phyloP scores from a whole-genome alignment of 1,140 invertebrate genomes.

The Brachionus manjavacas region DNA sequence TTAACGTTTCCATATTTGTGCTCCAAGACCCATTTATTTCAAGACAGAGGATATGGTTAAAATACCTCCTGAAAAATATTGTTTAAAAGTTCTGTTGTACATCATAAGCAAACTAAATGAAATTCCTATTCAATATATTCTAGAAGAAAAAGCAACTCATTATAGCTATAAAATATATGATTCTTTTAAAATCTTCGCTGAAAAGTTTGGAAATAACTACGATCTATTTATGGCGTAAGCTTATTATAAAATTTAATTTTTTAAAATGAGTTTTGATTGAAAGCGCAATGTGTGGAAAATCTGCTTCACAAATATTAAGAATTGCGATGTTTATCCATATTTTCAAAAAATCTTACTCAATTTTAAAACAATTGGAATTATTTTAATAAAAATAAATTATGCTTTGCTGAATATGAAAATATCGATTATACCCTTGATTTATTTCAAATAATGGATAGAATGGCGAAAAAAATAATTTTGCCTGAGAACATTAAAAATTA shows the following conservation, averaged over 20 bases:
- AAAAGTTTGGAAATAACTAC: neutral
- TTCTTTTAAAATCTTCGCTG: neutral
- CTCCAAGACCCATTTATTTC: neutral
- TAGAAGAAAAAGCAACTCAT: neutral
- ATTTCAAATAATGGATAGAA: neutral
- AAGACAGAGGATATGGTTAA: neutral
- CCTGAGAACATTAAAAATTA: neutral
- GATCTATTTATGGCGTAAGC: neutral
- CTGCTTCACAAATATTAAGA: neutral
- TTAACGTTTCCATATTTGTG: constrained; percentile 7
- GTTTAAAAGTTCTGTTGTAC: neutral
- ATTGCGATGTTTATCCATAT: neutral
- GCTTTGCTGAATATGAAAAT: neutral
- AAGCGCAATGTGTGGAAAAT: neutral
- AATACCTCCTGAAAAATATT: neutral
- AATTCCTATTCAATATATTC: neutral
- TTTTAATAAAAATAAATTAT: neutral
- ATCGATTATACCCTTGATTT: neutral
- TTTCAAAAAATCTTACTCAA: neutral
- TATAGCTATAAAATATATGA: neutral
- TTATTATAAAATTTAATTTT: neutral
- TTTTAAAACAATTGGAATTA: neutral
- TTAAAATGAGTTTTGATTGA: neutral
- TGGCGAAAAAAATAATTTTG: neutral
- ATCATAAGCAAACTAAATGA: neutral